These are phyloP conservation scores for Mythimna ferrago DNA, from an alignment of 2,888 invertebrate species.

Conservation along the genomic window DNA sequence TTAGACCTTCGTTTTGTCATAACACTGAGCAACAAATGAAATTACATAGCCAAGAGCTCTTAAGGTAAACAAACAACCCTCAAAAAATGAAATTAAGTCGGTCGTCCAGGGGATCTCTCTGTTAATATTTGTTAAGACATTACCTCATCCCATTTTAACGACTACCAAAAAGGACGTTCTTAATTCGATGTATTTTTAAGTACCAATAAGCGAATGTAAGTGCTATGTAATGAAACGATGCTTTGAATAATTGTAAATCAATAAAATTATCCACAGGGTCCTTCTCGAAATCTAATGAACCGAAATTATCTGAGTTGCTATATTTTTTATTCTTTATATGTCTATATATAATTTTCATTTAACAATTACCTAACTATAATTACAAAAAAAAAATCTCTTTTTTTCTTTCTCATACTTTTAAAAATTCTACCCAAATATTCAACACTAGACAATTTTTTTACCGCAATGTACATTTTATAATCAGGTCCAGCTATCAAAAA, in stretches of 20 bases:
- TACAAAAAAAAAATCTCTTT: not conserved
- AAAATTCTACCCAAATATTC: not conserved
- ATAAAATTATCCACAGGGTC: not conserved
- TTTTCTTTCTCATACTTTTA: conserved; percentile 5
- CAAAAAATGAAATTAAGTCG: conserved; percentile 34
- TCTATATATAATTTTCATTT: no score
- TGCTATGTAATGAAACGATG: not conserved
- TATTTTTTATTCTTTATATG: no score
- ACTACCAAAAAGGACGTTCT: not conserved
- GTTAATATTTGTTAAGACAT: conserved; percentile 28
- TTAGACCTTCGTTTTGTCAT: conserved; percentile 16
- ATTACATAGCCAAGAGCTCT: conserved; percentile 23
- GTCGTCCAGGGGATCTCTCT: conserved; percentile 3
- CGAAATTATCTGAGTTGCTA: not conserved
- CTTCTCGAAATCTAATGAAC: conserved; percentile 3
- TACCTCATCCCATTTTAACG: not conserved
- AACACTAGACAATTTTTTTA: not conserved
- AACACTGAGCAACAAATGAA: conserved; percentile 37
- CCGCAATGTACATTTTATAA: not conserved
- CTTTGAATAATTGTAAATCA: conserved; percentile 3
- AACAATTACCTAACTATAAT: no score
- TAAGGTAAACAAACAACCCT: conserved; percentile 19
- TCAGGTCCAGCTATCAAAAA: not conserved
- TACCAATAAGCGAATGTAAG: not conserved
- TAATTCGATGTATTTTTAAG: conserved; percentile 4